Percentiles rank a stretch among this genome's conserved stretches.
Conservation (phyloP, 2,113 vertebrate species). For the Nothobranchius furzeri region DNA sequence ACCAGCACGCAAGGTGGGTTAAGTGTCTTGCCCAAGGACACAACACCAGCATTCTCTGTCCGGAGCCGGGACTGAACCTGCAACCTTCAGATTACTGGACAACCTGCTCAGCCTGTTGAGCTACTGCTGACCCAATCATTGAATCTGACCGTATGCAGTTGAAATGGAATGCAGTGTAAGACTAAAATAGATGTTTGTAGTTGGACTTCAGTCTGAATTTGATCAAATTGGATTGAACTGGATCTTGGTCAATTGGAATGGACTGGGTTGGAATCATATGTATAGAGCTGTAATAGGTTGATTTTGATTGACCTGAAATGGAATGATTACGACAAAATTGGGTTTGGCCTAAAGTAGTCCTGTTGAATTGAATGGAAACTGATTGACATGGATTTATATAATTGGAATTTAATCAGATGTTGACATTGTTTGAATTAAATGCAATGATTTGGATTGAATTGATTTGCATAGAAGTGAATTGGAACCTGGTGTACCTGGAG, state of each 20-base stretch:
- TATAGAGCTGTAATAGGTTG: not conserved
- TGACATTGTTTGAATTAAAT: not conserved
- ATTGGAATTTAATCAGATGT: too few species aligned
- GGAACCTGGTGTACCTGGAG: not conserved
- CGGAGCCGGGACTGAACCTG: too few species aligned
- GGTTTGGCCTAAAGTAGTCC: not conserved
- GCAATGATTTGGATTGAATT: not conserved
- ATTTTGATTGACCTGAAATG: not conserved
- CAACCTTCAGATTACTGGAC: too few species aligned
- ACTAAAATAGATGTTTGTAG: too few species aligned
- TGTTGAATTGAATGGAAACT: too few species aligned
- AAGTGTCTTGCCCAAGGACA: too few species aligned
- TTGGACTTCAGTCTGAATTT: not conserved
- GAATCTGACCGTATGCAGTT: not conserved
- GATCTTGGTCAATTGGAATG: too few species aligned
- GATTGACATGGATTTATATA: not conserved
- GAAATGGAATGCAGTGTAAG: too few species aligned
- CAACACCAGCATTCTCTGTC: too few species aligned
- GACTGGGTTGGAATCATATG: not conserved
- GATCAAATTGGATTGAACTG: not conserved
- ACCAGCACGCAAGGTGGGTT: too few species aligned
- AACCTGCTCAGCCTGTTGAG: too few species aligned
- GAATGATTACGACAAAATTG: not conserved
- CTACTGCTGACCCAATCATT: not conserved
- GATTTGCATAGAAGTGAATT: not conserved